Percentiles rank a stretch among this genome's conserved stretches.
phyloP scores from a whole-genome alignment of 1,140 invertebrate genomes.

The Pseudomyrmex cubaensis region DNA sequence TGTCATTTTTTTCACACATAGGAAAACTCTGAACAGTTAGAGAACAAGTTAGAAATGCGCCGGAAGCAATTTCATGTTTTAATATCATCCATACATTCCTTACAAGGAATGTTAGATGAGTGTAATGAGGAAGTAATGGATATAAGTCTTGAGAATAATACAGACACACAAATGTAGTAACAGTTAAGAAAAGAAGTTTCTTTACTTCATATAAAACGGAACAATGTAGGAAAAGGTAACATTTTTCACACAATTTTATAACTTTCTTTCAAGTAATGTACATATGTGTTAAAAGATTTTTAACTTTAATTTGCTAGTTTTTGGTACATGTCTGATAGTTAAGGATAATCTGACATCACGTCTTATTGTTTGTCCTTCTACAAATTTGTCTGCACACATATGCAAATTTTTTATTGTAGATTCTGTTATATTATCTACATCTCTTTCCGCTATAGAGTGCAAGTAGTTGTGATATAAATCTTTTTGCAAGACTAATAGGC shows the following conservation, averaged over 20 bases:
- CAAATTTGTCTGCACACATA: conserved; percentile 86
- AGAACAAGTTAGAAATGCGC: conserved; percentile 91
- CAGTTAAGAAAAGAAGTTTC: too few relatives aligned
- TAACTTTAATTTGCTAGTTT: conserved; percentile 92
- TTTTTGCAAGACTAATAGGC: conserved; percentile 94
- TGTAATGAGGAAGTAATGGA: conserved; percentile 87
- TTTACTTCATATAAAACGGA: too few relatives aligned
- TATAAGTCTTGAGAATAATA: conserved; percentile 86
- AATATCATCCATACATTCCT: conserved; percentile 92
- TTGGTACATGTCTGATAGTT: conserved; percentile 97
- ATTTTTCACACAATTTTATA: neutral
- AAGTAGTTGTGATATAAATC: conserved; percentile 94
- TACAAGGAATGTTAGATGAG: conserved; percentile 91
- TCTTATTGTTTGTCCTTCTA: conserved; percentile 86
- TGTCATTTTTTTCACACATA: conserved; percentile 81
- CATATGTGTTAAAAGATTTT: conserved; percentile 83
- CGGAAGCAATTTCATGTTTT: conserved; percentile 95
- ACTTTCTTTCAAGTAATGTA: conserved; percentile 14
- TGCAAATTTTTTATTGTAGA: conserved; percentile 89
- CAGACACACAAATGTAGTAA: conserved; percentile 71
- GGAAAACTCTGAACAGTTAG: conserved; percentile 89
- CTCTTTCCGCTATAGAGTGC: conserved; percentile 94
- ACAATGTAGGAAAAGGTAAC: neutral
- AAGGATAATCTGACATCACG: conserved; percentile 93
- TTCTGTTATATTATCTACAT: conserved; percentile 89